Evolutionary conservation across 1,140 invertebrate genomes (phyloP).

Genomic region (Ceratosolen fusciceps): DNA sequence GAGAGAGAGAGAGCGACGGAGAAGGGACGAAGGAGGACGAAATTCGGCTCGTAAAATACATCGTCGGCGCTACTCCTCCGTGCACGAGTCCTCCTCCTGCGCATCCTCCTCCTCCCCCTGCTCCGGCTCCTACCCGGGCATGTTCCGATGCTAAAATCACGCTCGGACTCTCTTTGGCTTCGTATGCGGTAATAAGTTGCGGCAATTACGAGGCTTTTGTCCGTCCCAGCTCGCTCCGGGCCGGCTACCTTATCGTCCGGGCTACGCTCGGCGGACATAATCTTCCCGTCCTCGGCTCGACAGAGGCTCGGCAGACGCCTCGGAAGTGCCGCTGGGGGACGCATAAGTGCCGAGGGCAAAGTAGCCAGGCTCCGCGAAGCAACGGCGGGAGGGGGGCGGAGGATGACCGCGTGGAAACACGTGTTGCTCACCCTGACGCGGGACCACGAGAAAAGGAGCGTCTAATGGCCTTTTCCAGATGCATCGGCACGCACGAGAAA

Average conservation of each 20-base stretch:
- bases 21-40: background rate
- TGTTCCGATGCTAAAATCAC: constrained; percentile 10
- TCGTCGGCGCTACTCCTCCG: too few relatives aligned
- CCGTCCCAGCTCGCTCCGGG: background rate
- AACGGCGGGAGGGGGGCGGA: background rate
- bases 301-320: background rate
- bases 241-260: background rate
- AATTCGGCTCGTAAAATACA: background rate
- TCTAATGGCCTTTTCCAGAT: constrained; percentile 42
- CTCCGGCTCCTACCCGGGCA: too few relatives aligned
- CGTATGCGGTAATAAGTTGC: constrained; percentile 31
- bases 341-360: constrained; percentile 38
- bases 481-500: background rate
- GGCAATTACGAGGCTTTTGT: constrained; percentile 26
- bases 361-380: constrained; percentile 15
- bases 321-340: background rate
- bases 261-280: constrained; percentile 1
- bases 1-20: too few relatives aligned
- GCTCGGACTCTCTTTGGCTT: background rate
- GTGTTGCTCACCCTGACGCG: constrained; percentile 32
- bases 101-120: background rate
- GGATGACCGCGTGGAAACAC: constrained; percentile 43
- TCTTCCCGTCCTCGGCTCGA: constrained; percentile 33
- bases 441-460: constrained; percentile 33
- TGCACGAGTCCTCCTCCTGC: background rate